Evolutionary conservation across 1,140 invertebrate species (phyloP), one percentile per base, ranked within the genome.

Genomic region (Drosophila malerkotliana): DNA sequence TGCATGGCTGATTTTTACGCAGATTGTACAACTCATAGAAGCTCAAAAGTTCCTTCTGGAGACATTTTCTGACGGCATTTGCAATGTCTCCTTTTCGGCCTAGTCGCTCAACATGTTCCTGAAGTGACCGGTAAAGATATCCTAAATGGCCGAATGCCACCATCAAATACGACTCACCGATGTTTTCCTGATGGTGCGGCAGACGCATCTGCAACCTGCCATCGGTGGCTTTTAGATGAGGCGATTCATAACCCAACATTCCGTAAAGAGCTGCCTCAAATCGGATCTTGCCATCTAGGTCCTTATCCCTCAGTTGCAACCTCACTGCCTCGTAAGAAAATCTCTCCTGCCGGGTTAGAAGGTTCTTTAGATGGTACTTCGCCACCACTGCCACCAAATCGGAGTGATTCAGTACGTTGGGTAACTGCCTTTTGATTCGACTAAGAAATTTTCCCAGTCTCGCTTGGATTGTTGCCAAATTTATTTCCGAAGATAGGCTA

Each of bases 121-220:
- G 45, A 30, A 82, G 21, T 0, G 14, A 14, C 0, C 37, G 34
- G 34, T 87, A 87, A 1, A 52, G 41, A 39, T 58, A 64, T 2
- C 81, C 81, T 37, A 87, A 28, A 9, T 75, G 54, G 1, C 61
- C 78, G 6, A 85, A 10, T 0, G 28, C 12, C 5, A 87, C 8
- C 6, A 85, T 44, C 12, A 85, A 7, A 24, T 61, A 85, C 4
- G 78, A 81, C 8, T 81, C 78, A 30, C 74, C 66, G 0, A 85
- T 26, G 12, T 28, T 75, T 3, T 32, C 37, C 68, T 87, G 81
- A 12, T 81, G 64, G 4, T 72, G 64, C 3, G 78, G 82, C 3
- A 26, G 67, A 5, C 81, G 69, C n/a, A 85, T 21, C 2, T 53
- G 51, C 6, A 85, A 37, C 0, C 63, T 47, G 0, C 44, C 28